Evolutionary conservation across 2,888 invertebrate genomes (phyloP).

Genomic region (Noctua janthina): DNA sequence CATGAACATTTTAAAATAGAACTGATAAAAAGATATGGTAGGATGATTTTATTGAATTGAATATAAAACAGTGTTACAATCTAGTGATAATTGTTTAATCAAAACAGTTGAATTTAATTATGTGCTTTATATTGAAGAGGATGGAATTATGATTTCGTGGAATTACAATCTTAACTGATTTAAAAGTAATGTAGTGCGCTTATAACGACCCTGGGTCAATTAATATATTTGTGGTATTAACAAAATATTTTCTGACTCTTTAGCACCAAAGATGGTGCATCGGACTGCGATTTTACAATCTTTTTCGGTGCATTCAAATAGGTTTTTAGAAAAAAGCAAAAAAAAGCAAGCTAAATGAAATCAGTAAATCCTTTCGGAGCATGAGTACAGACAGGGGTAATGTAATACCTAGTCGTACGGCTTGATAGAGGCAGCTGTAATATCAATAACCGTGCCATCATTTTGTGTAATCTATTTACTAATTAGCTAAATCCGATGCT

Average conservation of each 20-base stretch:
- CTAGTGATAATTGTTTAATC: constrained; percentile 25
- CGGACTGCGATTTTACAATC: not conserved
- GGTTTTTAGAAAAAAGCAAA: not conserved
- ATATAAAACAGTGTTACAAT: constrained; percentile 14
- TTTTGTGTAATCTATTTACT: constrained; percentile 14
- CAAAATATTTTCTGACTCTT: not conserved
- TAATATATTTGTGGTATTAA: not conserved
- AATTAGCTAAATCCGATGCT: constrained; percentile 17
- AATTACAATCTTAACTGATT: not conserved
- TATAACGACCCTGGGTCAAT: not conserved
- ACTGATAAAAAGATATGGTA: constrained; percentile 18
- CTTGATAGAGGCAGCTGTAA: not conserved
- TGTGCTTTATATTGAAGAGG: not conserved
- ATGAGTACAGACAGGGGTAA: not conserved
- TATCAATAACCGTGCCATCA: not conserved
- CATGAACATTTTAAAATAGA: constrained; percentile 31
- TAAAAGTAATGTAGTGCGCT: not conserved
- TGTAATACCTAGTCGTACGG: not conserved
- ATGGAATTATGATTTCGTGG: not conserved
- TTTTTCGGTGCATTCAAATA: not conserved
- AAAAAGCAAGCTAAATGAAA: not conserved
- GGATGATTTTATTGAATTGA: constrained; percentile 37
- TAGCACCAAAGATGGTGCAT: not conserved
- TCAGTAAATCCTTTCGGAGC: not conserved
- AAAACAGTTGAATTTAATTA: not conserved